Conservation (phyloP, 2,113 vertebrate species). For the Fregetta grallaria region DNA sequence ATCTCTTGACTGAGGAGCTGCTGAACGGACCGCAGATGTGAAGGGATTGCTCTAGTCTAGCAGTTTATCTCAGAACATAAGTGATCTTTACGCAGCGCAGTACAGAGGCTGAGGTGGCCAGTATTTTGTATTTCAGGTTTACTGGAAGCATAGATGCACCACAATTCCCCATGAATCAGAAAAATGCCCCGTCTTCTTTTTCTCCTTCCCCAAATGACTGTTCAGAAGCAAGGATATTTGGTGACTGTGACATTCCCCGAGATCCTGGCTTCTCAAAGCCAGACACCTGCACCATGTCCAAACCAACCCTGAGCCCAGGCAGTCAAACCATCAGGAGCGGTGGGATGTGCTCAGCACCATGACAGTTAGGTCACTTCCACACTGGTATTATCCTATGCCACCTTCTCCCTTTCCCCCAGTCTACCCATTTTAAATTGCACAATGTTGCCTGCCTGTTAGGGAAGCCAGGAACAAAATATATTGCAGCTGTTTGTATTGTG, state of each 20-base stretch:
- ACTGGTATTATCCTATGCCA: neutral
- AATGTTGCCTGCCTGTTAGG: neutral
- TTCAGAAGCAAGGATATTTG: neutral
- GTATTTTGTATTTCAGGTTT: neutral
- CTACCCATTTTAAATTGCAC: neutral
- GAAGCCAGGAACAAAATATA: neutral
- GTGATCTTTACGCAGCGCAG: neutral
- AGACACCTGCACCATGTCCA: neutral
- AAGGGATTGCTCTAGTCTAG: neutral
- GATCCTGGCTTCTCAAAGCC: neutral
- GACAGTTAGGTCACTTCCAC: neutral
- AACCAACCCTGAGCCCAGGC: neutral
- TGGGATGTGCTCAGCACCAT: neutral
- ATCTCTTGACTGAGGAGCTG: neutral
- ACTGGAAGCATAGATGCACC: neutral
- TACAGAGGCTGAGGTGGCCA: neutral
- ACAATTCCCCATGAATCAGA: neutral
- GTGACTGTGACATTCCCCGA: neutral
- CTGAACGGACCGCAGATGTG: neutral
- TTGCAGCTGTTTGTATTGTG: conserved; percentile 15
- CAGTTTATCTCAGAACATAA: neutral
- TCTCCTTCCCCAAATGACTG: neutral
- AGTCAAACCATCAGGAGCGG: neutral
- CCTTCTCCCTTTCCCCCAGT: neutral
- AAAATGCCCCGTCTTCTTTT: neutral